Base-by-base conservation (phyloP, 2,113 vertebrate species). In the Otus sunia region DNA sequence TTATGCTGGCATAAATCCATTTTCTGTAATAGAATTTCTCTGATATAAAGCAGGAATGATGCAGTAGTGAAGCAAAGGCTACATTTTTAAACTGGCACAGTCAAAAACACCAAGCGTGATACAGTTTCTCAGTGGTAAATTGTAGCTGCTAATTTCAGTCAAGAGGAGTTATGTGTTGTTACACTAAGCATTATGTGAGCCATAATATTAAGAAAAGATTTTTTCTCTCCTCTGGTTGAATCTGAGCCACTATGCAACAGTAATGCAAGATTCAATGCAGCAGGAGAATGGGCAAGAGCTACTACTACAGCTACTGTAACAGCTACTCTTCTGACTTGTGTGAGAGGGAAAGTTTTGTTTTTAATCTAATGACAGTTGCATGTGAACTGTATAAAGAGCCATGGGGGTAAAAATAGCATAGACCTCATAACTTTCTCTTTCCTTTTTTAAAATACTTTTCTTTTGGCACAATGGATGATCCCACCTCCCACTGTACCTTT, bases 21-120 rank as follows among this genome's bases (percentile, higher is more conserved):
- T 95, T 95, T 87, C 80, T 94, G 32, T 87, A 94, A 92, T 79
- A 82, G 92, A 94, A 73, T 91, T 97, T 92, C 60, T 36, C 39
- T 81, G 47, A 27, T 84, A 78, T 68, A 75, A 91, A 95, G 45
- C 68, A 78, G 66, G 34, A 81, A 13, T 16, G 19, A 84, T 79
- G 71, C 52, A 85, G 36, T 58, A 78, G 64, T 29, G 49, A 75
- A 91, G 50, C 10, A 56, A 78, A 84, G 7, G 53, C 43, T 79
- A 64, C 41, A 32, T 87, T 94, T 97, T 95, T 50, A 59, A 94
- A 85, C 18, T 9, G 12, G 6, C 9, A 27, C 15, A 58, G 52
- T 89, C 64, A 66, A 92, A 94, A 93, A 0, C 68, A 88, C 37
- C 52, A 72, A 71, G 27, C 25, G 12, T 89, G 39, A 78, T 85